phyloP scores from a whole-genome alignment of 1,140 invertebrate species.

The Papilio helenus region DNA sequence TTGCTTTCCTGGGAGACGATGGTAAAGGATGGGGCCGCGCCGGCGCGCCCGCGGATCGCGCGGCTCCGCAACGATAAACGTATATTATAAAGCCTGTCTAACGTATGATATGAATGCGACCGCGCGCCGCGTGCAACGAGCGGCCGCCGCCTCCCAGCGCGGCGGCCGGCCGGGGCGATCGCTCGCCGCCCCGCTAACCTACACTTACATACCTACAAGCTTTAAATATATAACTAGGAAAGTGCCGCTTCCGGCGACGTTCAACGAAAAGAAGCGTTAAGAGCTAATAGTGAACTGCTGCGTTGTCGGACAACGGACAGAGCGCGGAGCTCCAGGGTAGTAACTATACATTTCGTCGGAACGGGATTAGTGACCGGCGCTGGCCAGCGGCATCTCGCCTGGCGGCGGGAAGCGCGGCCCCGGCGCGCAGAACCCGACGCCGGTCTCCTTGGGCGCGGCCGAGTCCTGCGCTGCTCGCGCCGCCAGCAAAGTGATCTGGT shows the following conservation, averaged over 20 bases:
- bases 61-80: constrained; percentile 75
- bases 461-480: constrained; percentile 86
- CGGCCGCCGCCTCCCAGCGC: constrained; percentile 80
- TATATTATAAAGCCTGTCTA: constrained; percentile 82
- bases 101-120: constrained; percentile 81
- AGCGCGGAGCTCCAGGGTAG: constrained; percentile 76
- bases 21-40: constrained; percentile 65
- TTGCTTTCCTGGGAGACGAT: constrained; percentile 86
- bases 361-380: constrained; percentile 83
- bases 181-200: constrained; percentile 70
- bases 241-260: constrained; percentile 70
- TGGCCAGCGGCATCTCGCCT: constrained; percentile 82
- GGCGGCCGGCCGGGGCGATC: constrained; percentile 46
- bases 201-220: constrained; percentile 79
- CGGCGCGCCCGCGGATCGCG: constrained; percentile 71
- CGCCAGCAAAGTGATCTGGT: constrained; percentile 91
- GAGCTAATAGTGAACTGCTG: constrained; percentile 82
- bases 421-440: constrained; percentile 83
- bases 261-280: constrained; percentile 81
- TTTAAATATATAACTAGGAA: constrained; percentile 81
- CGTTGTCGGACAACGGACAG: constrained; percentile 82
- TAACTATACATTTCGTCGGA: constrained; percentile 81
- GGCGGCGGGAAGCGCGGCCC: constrained; percentile 82
- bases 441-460: constrained; percentile 72
- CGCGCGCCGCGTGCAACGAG: constrained; percentile 54